These are phyloP conservation scores for Epinephelus awoara DNA, from an alignment of 2,797 vertebrate genomes.

Conservation along the genomic window DNA sequence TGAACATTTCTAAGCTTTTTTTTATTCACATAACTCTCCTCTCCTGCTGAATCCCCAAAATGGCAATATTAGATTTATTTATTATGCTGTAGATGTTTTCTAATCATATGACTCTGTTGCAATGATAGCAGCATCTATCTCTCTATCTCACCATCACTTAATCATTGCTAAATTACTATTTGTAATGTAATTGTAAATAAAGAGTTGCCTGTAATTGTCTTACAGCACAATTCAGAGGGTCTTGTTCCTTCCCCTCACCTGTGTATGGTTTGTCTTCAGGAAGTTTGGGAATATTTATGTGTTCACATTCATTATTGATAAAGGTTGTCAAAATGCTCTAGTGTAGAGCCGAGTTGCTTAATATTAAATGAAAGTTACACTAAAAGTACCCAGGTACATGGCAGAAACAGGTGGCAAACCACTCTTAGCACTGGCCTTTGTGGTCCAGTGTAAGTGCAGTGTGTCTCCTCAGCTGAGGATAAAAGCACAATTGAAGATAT, in stretches of 20 bases:
- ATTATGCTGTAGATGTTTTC: too few relatives aligned
- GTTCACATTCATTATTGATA: conserved; percentile 72
- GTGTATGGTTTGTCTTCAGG: conserved; percentile 42
- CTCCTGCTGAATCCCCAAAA: not conserved
- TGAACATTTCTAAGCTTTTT: not conserved
- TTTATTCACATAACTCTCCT: not conserved
- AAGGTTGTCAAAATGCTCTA: conserved; percentile 66
- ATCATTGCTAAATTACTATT: too few relatives aligned
- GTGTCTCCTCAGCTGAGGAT: conserved; percentile 50
- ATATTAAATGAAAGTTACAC: conserved; percentile 82
- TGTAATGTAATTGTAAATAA: not conserved
- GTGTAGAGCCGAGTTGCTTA: conserved; percentile 67
- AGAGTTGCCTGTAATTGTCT: not conserved
- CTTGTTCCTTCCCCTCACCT: conserved; percentile 22
- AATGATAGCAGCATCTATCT: too few relatives aligned
- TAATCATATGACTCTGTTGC: too few relatives aligned
- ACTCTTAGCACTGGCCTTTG: conserved; percentile 40
- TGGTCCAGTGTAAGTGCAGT: conserved; percentile 46
- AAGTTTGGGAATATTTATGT: conserved; percentile 71
- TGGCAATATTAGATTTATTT: not conserved
- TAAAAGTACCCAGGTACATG: conserved; percentile 69
- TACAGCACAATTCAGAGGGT: not conserved
- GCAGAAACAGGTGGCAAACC: conserved; percentile 68
- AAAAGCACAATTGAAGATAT: conserved; percentile 65
- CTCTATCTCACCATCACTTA: too few relatives aligned